These are phyloP conservation scores for Gerris buenoi DNA, from an alignment of 1,140 invertebrate genomes.

Conservation along the genomic window DNA sequence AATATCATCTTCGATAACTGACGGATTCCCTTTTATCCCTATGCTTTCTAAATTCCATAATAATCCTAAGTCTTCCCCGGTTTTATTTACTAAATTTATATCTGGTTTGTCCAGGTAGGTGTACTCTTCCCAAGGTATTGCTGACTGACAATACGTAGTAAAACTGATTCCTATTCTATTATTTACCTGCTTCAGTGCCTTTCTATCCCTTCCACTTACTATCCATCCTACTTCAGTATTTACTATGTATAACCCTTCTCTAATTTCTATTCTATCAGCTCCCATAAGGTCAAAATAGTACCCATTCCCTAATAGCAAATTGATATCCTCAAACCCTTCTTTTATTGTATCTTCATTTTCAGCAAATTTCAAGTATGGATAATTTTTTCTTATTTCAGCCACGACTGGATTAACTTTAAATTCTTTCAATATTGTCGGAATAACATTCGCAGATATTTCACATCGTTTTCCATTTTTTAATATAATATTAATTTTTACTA, in stretches of 20 bases:
- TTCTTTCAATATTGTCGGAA: not conserved
- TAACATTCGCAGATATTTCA: not conserved
- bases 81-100: not conserved
- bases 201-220: not conserved
- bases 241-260: not conserved
- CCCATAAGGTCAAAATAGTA: not conserved
- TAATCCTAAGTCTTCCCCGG: not conserved
- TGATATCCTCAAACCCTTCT: not conserved
- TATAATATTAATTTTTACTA: not conserved
- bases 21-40: not conserved
- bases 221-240: not conserved
- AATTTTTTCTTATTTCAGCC: not conserved
- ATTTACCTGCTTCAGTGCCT: not conserved
- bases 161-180: not conserved
- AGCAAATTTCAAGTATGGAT: not conserved
- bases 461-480: not conserved
- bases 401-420: not conserved
- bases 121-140: not conserved
- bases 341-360: not conserved
- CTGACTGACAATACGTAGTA: not conserved
- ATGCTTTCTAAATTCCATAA: not conserved
- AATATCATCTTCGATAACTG: not conserved
- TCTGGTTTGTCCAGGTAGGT: not conserved
- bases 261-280: not conserved
- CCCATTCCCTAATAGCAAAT: not conserved